These are phyloP conservation scores for Cryptotermes secundus DNA, from an alignment of 1,140 invertebrate species.

Conservation along the genomic window DNA sequence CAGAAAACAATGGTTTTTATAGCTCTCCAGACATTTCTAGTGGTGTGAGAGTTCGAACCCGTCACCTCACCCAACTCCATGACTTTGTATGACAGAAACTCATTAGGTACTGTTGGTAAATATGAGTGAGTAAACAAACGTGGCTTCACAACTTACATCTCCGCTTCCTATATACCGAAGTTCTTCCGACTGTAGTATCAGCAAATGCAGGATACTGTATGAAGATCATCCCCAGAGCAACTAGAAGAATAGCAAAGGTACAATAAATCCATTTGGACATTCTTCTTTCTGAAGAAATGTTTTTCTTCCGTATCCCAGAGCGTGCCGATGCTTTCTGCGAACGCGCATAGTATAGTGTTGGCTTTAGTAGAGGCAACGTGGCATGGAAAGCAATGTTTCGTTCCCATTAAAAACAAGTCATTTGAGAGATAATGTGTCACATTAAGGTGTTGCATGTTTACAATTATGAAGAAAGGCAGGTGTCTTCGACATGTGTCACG, in stretches of 20 bases:
- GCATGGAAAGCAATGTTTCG: too few species aligned
- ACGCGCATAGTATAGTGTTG: not conserved
- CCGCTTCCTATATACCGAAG: not conserved
- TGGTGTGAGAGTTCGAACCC: not conserved
- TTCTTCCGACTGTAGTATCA: not conserved
- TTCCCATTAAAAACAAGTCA: too few species aligned
- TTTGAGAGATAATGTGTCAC: too few species aligned
- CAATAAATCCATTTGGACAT: not conserved
- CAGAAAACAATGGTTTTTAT: not conserved
- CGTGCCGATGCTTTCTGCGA: not conserved
- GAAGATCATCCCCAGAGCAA: not conserved
- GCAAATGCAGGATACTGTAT: not conserved
- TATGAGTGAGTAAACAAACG: not conserved
- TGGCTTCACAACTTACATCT: not conserved
- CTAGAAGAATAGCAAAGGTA: not conserved
- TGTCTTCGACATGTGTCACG: too few species aligned
- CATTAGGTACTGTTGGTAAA: not conserved
- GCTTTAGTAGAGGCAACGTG: too few species aligned
- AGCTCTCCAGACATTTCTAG: not conserved
- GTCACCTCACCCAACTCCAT: not conserved
- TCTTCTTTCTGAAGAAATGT: not conserved
- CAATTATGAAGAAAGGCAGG: too few species aligned
- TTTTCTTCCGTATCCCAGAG: not conserved
- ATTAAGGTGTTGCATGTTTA: too few species aligned
- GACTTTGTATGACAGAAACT: not conserved